Conservation (phyloP, 2,888 invertebrate genomes). For the Eremobia ochroleuca region DNA sequence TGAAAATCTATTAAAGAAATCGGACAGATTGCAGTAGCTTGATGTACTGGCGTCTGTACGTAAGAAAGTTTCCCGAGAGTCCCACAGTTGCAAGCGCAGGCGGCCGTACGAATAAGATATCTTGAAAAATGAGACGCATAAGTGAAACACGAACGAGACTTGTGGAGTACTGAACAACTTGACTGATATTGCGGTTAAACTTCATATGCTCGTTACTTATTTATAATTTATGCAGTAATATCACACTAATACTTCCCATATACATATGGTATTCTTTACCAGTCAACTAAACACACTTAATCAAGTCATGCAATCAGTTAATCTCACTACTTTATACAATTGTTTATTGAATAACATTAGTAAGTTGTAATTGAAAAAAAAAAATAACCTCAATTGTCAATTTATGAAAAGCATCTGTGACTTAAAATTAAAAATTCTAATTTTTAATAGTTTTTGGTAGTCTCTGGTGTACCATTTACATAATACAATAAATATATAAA, state of each 20-base stretch:
- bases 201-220: background rate
- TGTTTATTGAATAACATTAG: background rate
- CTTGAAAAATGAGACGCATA: conserved; percentile 51
- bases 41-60: too few relatives aligned
- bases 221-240: background rate
- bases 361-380: background rate
- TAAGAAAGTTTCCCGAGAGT: conserved; percentile 35
- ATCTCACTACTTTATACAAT: too few relatives aligned
- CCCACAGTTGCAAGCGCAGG: conserved; percentile 4
- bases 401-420: background rate
- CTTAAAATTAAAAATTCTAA: background rate
- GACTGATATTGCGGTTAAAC: conserved; percentile 19
- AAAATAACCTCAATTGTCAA: background rate
- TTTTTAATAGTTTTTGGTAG: too few relatives aligned
- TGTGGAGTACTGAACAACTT: conserved; percentile 24
- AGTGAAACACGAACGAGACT: conserved; percentile 35
- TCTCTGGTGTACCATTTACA: too few relatives aligned
- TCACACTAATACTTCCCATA: background rate
- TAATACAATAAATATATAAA: too few relatives aligned
- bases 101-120: conserved; percentile 7
- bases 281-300: background rate
- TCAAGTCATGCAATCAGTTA: background rate
- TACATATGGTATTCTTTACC: background rate
- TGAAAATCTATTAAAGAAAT: too few relatives aligned
- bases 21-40: too few relatives aligned